Conservation (phyloP, 2,797 vertebrate genomes). For the Propithecus perrieri region DNA sequence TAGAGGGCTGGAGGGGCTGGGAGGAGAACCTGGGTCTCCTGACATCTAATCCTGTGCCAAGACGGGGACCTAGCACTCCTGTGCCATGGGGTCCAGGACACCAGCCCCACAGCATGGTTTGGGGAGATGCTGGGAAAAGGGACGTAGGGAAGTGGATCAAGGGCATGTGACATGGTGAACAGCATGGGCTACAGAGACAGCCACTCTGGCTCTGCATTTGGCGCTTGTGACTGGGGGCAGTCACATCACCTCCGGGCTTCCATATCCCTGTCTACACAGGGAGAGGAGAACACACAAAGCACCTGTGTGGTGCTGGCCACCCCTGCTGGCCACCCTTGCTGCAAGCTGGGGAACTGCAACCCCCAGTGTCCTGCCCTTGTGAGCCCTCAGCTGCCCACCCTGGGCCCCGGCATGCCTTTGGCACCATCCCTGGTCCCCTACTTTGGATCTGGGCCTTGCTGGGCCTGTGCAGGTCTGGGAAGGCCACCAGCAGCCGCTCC, state of each 20-base stretch:
- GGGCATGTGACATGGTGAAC: background rate
- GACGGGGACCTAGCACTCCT: background rate
- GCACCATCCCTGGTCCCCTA: conserved; percentile 78
- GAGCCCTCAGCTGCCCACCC: background rate
- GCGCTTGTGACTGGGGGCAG: background rate
- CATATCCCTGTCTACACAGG: background rate
- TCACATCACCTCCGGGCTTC: background rate
- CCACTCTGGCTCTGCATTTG: background rate
- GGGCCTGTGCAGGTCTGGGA: conserved; percentile 90
- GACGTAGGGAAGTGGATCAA: background rate
- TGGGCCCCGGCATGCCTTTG: fast-evolving
- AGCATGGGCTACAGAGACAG: background rate
- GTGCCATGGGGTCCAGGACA: background rate
- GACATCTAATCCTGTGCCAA: background rate
- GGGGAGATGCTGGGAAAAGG: background rate
- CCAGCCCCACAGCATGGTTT: background rate
- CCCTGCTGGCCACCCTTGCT: background rate
- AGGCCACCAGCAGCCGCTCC: conserved; percentile 92
- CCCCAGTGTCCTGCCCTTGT: background rate
- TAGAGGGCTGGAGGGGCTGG: background rate
- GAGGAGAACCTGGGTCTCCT: background rate
- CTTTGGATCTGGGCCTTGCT: conserved; percentile 86
- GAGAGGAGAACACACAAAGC: background rate
- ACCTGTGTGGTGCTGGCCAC: no score
- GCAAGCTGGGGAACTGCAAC: background rate